Base-by-base conservation (phyloP, 2,888 invertebrate genomes). In the Hoplodrina ambigua region DNA sequence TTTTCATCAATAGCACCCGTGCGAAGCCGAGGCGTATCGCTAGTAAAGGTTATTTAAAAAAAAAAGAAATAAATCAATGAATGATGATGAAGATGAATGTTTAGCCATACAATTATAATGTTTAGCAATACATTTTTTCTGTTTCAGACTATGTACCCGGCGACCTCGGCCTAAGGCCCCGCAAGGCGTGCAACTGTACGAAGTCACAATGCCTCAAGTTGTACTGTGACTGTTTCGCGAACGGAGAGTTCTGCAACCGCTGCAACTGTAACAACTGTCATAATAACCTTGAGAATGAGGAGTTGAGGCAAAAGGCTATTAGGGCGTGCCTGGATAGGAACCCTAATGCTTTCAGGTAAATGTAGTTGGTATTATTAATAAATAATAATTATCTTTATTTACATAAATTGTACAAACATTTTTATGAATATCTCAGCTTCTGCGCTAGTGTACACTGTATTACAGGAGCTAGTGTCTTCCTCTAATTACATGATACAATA, bases 211-310 rank as follows among this genome's bases (percentile, higher is more conserved):
- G 99, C 90, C 97, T 99, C 76, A 99, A 99, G 94, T 94, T 99
- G 94, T 99, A 99, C 92, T 99, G 99, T 96, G 99, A 99, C 92
- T 99, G 99, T 92, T 99, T 99, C 96, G 99, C 99, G 6, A 99
- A 99, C 95, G 99, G 99, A 5, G 99, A 99, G 95, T 99, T 99
- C 94, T 99, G 99, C 95, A 98, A 98, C 92, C 97, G 97, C 92
- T 99, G 99, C 95, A 99, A 99, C 91, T 99, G 99, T 93, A 98
- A 97, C 92, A 99, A 99, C 94, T 99, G 99, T 92, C 98, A 97
- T 86, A 99, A 99, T 90, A 99, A 99, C 95, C 96, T 99, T 81
- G 98, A 98, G 74, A 98, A 99, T 90, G 99, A 99, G 91, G 99
- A 99, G 86, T 98, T 99, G 83, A 94, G 99, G 25, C 99, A 99